Conservation (phyloP, 2,113 vertebrate species). For the Oncorhynchus tshawytscha region DNA sequence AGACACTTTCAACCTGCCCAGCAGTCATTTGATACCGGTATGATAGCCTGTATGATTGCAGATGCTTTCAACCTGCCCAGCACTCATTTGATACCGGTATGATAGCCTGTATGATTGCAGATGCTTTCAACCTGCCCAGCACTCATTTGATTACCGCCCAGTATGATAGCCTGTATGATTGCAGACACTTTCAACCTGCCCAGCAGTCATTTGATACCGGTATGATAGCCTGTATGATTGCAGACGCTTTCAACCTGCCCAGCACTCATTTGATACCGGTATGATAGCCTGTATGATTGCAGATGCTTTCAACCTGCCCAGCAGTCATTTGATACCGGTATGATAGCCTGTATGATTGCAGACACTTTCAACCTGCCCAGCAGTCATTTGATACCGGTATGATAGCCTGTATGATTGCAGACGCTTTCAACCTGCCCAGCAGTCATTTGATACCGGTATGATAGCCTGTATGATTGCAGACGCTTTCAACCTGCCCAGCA, state of each 20-base stretch:
- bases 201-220: constrained; percentile 87
- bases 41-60: constrained; percentile 85
- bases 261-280: constrained; percentile 89
- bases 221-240: constrained; percentile 86
- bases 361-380: no score
- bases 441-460: no score
- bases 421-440: no score
- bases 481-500: no score
- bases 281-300: no score
- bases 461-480: no score
- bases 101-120: constrained; percentile 85
- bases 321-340: no score
- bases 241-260: constrained; percentile 92
- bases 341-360: no score
- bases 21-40: constrained; percentile 88
- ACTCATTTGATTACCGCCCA: constrained; percentile 87
- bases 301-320: no score
- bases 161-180: constrained; percentile 87
- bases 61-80: constrained; percentile 91
- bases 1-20: constrained; percentile 90
- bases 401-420: no score
- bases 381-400: no score
- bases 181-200: constrained; percentile 92
- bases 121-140: constrained; percentile 90
- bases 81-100: constrained; percentile 89